Conservation (phyloP, 1,140 invertebrate species). For the Batillaria attramentaria region DNA sequence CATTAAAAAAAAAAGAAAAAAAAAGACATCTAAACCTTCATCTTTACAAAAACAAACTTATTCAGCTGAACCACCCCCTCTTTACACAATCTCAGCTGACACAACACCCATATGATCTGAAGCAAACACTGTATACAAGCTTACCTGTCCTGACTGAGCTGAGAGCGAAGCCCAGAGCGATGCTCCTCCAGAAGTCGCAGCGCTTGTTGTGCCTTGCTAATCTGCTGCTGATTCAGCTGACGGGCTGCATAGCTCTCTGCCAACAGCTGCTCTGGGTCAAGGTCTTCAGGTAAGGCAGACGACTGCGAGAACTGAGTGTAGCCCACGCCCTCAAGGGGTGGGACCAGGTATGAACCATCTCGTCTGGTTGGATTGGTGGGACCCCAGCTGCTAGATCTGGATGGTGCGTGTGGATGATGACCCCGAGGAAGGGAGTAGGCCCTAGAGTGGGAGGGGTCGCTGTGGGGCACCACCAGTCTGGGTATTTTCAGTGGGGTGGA, state of each 20-base stretch:
- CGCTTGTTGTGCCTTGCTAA: conserved; percentile 46
- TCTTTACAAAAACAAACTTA: neutral
- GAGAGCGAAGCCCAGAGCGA: conserved; percentile 5
- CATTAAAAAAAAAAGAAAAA: too few species aligned
- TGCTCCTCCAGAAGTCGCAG: conserved; percentile 40
- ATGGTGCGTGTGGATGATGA: neutral
- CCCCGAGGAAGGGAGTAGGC: neutral
- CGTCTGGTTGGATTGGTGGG: neutral
- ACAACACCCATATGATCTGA: neutral
- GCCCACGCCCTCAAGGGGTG: neutral
- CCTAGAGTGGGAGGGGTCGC: neutral
- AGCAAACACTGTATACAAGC: neutral
- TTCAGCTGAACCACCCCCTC: neutral
- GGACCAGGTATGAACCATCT: conserved; percentile 8
- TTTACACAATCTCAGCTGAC: neutral
- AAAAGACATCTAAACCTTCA: neutral
- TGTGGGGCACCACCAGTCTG: conserved; percentile 5
- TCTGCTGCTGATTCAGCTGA: conserved; percentile 49
- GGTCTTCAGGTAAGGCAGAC: conserved; percentile 12
- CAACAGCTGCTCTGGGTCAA: conserved; percentile 47
- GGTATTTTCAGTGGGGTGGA: neutral
- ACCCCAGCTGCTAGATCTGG: neutral
- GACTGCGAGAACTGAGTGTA: neutral
- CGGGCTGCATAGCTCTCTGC: conserved; percentile 48
- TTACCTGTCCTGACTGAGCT: neutral